Percentiles rank a stretch among this genome's conserved stretches.
These are phyloP conservation scores for Xiphophorus birchmanni DNA, from an alignment of 2,797 vertebrate species.

Conservation along the genomic window DNA sequence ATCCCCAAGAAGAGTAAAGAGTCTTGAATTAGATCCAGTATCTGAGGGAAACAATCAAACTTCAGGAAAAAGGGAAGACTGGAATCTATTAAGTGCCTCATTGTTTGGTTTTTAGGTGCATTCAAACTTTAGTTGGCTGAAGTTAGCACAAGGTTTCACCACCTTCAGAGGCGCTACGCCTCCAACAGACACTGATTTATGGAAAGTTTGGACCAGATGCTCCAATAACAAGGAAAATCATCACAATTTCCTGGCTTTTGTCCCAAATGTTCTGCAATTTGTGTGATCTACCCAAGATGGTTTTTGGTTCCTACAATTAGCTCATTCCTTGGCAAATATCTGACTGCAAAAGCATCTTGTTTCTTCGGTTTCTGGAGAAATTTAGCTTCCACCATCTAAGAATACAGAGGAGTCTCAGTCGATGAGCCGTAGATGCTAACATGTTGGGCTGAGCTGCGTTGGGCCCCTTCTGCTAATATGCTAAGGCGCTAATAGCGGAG, in stretches of 20 bases:
- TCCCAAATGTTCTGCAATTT: neutral
- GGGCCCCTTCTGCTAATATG: too few species aligned
- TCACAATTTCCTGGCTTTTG: neutral
- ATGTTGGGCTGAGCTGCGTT: neutral
- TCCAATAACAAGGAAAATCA: neutral
- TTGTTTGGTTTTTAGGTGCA: neutral
- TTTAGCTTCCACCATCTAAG: neutral
- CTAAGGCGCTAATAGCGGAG: too few species aligned
- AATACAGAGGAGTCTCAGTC: neutral
- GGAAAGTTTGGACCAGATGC: neutral
- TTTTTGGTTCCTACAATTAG: neutral
- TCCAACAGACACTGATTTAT: neutral
- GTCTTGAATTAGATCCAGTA: constrained; percentile 1
- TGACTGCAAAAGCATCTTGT: too few species aligned
- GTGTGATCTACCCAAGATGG: neutral
- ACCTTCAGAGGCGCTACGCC: neutral
- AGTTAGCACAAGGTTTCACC: neutral
- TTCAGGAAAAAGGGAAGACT: neutral
- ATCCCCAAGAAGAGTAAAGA: constrained; percentile 14
- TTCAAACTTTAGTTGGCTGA: neutral
- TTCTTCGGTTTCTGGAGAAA: too few species aligned
- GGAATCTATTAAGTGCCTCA: neutral
- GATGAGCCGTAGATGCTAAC: neutral
- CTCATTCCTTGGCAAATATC: too few species aligned
- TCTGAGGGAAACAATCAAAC: neutral